Evolutionary conservation across 2,888 invertebrate genomes (phyloP).

Genomic region (Tachina grossa): DNA sequence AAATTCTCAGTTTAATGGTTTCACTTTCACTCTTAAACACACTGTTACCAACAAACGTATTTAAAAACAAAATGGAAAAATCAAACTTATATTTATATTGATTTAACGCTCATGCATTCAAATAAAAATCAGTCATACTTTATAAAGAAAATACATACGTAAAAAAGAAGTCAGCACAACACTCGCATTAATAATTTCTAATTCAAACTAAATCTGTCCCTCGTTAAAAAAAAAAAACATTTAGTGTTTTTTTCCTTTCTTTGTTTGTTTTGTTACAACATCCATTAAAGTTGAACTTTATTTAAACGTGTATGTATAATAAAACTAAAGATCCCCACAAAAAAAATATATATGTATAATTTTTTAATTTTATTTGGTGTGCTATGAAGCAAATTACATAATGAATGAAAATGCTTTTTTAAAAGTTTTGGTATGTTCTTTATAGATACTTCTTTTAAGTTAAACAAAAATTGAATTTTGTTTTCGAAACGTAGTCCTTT

Average conservation of each 20-base stretch:
- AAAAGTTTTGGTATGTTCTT: background rate
- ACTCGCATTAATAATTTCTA: conserved; percentile 63
- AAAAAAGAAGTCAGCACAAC: conserved; percentile 59
- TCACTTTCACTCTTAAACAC: conserved; percentile 75
- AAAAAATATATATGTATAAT: background rate
- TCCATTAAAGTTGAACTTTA: conserved; percentile 65
- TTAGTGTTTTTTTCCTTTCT: conserved; percentile 44
- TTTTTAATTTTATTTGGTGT: conserved; percentile 26
- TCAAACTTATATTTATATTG: conserved; percentile 65
- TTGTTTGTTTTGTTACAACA: conserved; percentile 21
- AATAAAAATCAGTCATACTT: conserved; percentile 40
- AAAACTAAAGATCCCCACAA: conserved; percentile 30
- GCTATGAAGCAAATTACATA: conserved; percentile 53
- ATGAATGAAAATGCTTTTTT: conserved; percentile 35
- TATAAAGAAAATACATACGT: conserved; percentile 33
- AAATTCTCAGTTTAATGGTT: conserved; percentile 80
- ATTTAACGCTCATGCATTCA: conserved; percentile 40
- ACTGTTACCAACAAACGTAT: conserved; percentile 61
- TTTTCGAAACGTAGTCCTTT: conserved; percentile 4
- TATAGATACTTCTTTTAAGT: background rate
- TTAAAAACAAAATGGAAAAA: conserved; percentile 60
- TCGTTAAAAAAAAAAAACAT: conserved; percentile 50
- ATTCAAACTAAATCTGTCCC: conserved; percentile 50
- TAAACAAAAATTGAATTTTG: background rate
- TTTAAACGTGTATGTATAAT: conserved; percentile 26